These are phyloP conservation scores for Volucella inanis DNA, from an alignment of 2,888 invertebrate genomes.

Conservation along the genomic window DNA sequence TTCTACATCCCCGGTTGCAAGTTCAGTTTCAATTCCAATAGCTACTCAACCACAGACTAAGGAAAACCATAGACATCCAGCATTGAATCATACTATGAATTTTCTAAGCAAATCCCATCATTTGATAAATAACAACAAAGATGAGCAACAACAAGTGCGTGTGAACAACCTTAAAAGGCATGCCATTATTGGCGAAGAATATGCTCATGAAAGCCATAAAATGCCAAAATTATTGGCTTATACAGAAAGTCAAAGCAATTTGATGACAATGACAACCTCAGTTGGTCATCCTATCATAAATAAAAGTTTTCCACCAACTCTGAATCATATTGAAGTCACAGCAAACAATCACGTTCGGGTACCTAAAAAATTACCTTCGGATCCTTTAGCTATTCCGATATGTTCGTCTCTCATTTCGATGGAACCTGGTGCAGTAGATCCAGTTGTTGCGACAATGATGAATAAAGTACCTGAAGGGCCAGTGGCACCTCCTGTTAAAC, in stretches of 20 bases:
- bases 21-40: background rate
- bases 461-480: slow-evolving; percentile 77
- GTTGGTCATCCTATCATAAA: background rate
- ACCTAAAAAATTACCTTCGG: slow-evolving; percentile 56
- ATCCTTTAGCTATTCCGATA: slow-evolving; percentile 64
- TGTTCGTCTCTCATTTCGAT: slow-evolving; percentile 35
- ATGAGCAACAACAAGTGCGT: slow-evolving; percentile 52
- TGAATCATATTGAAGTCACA: slow-evolving; percentile 65
- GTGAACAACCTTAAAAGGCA: slow-evolving; percentile 67
- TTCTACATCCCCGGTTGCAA: slow-evolving; percentile 7
- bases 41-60: slow-evolving; percentile 35
- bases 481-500: slow-evolving; percentile 78
- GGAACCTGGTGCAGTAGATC: slow-evolving; percentile 58
- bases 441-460: slow-evolving; percentile 35
- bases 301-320: slow-evolving; percentile 37
- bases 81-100: slow-evolving; percentile 52
- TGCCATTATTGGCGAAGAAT: slow-evolving; percentile 25
- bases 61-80: slow-evolving; percentile 49
- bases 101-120: slow-evolving; percentile 48
- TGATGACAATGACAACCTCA: slow-evolving; percentile 33
- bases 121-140: slow-evolving; percentile 60
- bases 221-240: slow-evolving; percentile 58
- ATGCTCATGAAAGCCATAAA: slow-evolving; percentile 56
- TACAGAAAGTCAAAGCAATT: slow-evolving; percentile 20
- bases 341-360: slow-evolving; percentile 60